Evolutionary conservation across 2,113 vertebrate genomes (phyloP).

Genomic region (Lathamus discolor): DNA sequence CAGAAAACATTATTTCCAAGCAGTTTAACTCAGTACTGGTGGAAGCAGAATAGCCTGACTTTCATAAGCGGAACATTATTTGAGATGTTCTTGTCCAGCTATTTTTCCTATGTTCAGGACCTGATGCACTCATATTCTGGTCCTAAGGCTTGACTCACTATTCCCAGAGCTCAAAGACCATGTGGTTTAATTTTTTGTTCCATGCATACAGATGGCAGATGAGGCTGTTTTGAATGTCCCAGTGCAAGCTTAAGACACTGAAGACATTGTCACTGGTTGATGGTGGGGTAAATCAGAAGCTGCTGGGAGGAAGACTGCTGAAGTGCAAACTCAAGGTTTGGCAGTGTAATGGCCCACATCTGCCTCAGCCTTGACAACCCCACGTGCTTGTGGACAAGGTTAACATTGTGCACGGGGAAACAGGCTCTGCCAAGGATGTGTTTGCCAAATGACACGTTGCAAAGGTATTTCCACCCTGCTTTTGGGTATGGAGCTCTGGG

Average conservation of each 20-base stretch:
- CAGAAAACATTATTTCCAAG: conserved; percentile 45
- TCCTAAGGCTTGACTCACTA: background rate
- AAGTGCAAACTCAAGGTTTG: background rate
- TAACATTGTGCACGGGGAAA: background rate
- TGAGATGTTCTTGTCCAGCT: background rate
- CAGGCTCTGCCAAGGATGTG: conserved; percentile 24
- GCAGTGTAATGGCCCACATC: background rate
- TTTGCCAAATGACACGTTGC: conserved; percentile 49
- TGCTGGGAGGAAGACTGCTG: background rate
- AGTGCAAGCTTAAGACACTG: background rate
- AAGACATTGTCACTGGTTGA: background rate
- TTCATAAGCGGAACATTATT: background rate
- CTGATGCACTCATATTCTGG: background rate
- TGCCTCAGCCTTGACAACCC: background rate
- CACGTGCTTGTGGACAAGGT: background rate
- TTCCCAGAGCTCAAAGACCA: background rate
- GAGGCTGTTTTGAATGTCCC: background rate
- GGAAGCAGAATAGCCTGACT: background rate
- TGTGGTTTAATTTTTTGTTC: background rate
- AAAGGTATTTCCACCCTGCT: conserved; percentile 4
- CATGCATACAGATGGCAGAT: background rate
- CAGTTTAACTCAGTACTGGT: conserved; percentile 13
- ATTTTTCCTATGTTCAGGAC: background rate
- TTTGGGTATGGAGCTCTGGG: background rate
- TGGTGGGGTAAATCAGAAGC: background rate